Percentiles rank a stretch among this genome's conserved stretches.
Conservation (phyloP, 1,140 invertebrate genomes). For the Drepana arcuata region DNA sequence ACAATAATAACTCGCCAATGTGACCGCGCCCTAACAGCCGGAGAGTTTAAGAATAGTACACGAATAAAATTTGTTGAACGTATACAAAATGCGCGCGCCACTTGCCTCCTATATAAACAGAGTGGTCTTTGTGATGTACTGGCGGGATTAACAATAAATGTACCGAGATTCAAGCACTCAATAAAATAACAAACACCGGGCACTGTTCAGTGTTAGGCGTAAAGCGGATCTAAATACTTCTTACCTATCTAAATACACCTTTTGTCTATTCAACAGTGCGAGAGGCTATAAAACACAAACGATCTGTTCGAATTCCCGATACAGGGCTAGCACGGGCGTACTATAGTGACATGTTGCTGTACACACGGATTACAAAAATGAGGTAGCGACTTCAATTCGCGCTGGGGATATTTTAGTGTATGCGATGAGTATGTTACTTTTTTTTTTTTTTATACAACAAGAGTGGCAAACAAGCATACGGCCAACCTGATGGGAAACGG, state of each 20-base stretch:
- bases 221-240: slow-evolving; percentile 49
- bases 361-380: no score
- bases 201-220: slow-evolving; percentile 47
- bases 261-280: slow-evolving; percentile 53
- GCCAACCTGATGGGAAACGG: no score
- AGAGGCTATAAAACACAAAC: slow-evolving; percentile 24
- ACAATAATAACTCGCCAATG: no score
- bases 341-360: no score
- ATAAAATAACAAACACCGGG: slow-evolving; percentile 59
- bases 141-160: slow-evolving; percentile 60
- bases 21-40: no score
- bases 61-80: slow-evolving; percentile 28
- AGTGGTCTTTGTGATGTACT: slow-evolving; percentile 49
- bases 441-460: no score
- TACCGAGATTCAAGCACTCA: slow-evolving; percentile 46
- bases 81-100: slow-evolving; percentile 23
- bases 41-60: slow-evolving; percentile 31
- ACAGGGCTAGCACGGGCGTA: no score
- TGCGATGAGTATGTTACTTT: no score
- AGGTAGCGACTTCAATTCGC: no score
- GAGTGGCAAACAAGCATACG: no score
- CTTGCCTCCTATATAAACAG: slow-evolving; percentile 43
- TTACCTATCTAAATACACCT: slow-evolving; percentile 45
- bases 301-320: no score
- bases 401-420: no score